A percentile compares a stretch with the other conserved stretches of the same genome.
Evolutionary conservation across 2,797 vertebrate genomes (phyloP).

Genomic region (Rhinogobio ventralis): DNA sequence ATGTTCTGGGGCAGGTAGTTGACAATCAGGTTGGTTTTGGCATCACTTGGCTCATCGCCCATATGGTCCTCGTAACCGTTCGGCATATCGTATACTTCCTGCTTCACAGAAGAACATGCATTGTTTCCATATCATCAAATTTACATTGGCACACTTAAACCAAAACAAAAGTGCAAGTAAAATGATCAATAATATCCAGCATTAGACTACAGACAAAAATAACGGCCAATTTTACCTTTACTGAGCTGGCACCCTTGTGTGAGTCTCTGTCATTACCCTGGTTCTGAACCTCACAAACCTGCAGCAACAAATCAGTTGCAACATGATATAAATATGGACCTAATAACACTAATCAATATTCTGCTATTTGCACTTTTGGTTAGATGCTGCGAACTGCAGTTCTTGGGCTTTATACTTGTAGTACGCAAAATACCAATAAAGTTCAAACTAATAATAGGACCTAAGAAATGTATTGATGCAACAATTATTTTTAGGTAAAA

Average conservation of each 20-base stretch:
- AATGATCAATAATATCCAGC: neutral
- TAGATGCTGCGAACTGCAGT: neutral
- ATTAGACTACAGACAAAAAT: conserved; percentile 10
- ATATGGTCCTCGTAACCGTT: conserved; percentile 95
- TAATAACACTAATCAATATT: neutral
- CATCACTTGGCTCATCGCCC: conserved; percentile 90
- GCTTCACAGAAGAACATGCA: conserved; percentile 9
- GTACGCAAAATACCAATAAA: neutral
- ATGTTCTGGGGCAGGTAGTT: conserved; percentile 99
- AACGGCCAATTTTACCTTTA: conserved; percentile 47
- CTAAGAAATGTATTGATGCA: neutral
- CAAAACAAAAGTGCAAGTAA: neutral
- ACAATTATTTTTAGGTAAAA: neutral
- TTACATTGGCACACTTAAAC: neutral
- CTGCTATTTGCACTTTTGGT: neutral
- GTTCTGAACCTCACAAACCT: conserved; percentile 83
- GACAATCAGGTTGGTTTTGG: conserved; percentile 94
- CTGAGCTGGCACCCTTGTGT: conserved; percentile 55
- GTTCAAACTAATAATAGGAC: neutral
- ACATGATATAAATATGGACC: neutral
- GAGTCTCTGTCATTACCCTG: conserved; percentile 74
- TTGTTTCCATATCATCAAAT: neutral
- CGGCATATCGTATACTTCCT: conserved; percentile 81
- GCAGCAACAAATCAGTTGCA: conserved; percentile 45
- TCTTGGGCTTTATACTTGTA: neutral